phyloP scores from a whole-genome alignment of 2,113 vertebrate genomes.

The Limanda limanda region DNA sequence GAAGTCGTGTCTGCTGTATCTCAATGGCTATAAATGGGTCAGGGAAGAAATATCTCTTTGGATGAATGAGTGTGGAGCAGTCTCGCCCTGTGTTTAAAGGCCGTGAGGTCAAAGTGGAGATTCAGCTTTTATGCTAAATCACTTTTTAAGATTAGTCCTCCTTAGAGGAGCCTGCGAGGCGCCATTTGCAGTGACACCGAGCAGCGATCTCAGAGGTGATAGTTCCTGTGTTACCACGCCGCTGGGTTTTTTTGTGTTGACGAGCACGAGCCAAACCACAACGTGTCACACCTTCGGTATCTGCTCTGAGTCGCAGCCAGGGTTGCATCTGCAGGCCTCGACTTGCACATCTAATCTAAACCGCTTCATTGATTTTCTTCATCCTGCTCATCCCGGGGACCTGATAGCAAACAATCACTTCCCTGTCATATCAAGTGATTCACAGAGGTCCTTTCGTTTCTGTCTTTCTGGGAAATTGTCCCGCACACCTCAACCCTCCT shows the following conservation, averaged over 20 bases:
- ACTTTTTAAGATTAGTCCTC: too few species aligned
- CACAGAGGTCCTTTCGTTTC: constrained; percentile 36
- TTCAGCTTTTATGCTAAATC: background rate
- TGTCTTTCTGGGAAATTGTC: constrained; percentile 14
- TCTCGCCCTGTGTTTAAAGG: background rate
- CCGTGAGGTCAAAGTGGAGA: background rate
- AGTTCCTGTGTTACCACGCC: too few species aligned
- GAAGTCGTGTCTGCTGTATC: constrained; percentile 62
- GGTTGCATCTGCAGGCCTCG: background rate
- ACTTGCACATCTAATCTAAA: constrained; percentile 20
- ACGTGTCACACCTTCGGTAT: constrained; percentile 13
- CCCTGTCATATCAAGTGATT: constrained; percentile 54
- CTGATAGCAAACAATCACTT: constrained; percentile 51
- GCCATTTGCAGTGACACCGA: too few species aligned
- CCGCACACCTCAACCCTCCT: constrained; percentile 22
- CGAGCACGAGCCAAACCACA: background rate
- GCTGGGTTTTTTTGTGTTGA: too few species aligned
- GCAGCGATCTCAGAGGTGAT: too few species aligned
- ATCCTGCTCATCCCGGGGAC: constrained; percentile 5
- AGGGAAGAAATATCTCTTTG: constrained; percentile 40
- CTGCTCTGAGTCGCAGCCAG: background rate
- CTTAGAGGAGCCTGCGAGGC: background rate
- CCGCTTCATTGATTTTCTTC: too few species aligned
- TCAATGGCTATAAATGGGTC: constrained; percentile 54
- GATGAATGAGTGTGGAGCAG: constrained; percentile 28